These are phyloP conservation scores for Drosophila buzzatii DNA, from an alignment of 2,888 invertebrate species.

Conservation along the genomic window DNA sequence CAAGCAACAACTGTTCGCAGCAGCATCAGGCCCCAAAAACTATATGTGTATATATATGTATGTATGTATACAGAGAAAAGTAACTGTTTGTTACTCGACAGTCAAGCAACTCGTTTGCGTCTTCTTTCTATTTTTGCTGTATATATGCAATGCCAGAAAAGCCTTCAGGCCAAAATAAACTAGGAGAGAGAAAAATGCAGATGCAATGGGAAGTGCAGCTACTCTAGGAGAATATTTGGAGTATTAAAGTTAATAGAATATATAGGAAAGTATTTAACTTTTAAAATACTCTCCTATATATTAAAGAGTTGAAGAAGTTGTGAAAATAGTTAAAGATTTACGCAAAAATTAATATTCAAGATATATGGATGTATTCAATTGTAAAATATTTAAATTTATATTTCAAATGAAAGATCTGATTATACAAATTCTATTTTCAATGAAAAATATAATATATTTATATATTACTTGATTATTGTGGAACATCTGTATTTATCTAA, in stretches of 20 bases:
- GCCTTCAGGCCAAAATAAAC: conserved; percentile 36
- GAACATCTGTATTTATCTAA: too few relatives aligned
- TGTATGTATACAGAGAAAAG: conserved; percentile 57
- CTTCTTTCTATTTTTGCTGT: conserved; percentile 72
- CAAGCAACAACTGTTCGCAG: conserved; percentile 30
- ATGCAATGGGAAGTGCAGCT: conserved; percentile 2
- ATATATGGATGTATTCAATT: background rate
- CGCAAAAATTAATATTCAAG: too few relatives aligned
- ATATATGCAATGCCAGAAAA: conserved; percentile 45
- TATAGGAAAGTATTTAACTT: background rate
- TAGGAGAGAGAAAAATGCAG: conserved; percentile 2
- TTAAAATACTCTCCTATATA: too few relatives aligned
- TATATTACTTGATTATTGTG: background rate
- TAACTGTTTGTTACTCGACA: conserved; percentile 75
- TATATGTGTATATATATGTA: conserved; percentile 29
- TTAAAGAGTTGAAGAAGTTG: too few relatives aligned
- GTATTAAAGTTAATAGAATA: background rate
- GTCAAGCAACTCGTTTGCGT: conserved; percentile 72
- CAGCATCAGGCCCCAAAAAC: conserved; percentile 55
- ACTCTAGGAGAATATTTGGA: background rate
- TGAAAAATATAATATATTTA: background rate
- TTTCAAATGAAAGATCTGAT: background rate
- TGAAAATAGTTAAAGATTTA: too few relatives aligned
- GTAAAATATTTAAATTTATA: background rate
- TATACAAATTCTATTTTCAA: background rate